These are phyloP conservation scores for Lacanobia oleracea DNA, from an alignment of 2,888 invertebrate genomes.

Conservation along the genomic window DNA sequence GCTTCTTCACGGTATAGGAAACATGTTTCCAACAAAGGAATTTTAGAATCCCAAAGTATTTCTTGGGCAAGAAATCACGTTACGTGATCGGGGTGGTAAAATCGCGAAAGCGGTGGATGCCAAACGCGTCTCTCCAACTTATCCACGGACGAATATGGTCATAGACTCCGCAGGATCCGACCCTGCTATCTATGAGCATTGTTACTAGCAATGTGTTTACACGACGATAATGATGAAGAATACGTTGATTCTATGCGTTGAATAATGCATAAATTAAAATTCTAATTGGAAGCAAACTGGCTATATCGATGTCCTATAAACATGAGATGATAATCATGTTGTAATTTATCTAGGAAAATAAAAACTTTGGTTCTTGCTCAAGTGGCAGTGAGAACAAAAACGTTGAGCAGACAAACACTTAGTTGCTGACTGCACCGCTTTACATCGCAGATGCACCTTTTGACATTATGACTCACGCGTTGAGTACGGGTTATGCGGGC, in stretches of 20 bases:
- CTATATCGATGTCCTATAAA: conserved; percentile 38
- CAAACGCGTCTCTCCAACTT: conserved; percentile 75
- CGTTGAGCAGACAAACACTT: conserved; percentile 28
- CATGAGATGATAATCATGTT: conserved; percentile 46
- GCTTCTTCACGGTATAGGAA: conserved; percentile 61
- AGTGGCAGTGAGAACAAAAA: conserved; percentile 21
- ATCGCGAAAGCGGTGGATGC: conserved; percentile 72
- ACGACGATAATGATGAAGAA: conserved; percentile 59
- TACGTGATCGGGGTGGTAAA: conserved; percentile 80
- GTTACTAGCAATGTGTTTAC: conserved; percentile 62
- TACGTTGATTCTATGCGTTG: conserved; percentile 41
- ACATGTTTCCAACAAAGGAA: conserved; percentile 75
- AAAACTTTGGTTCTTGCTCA: conserved; percentile 20
- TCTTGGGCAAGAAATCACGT: conserved; percentile 75
- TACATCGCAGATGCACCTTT: conserved; percentile 64
- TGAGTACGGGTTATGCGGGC: conserved; percentile 62
- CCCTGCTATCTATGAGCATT: conserved; percentile 65
- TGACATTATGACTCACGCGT: conserved; percentile 61
- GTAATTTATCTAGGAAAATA: conserved; percentile 25
- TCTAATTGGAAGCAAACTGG: conserved; percentile 49
- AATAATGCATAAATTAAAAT: conserved; percentile 59
- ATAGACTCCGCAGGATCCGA: conserved; percentile 70
- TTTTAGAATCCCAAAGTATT: conserved; percentile 77
- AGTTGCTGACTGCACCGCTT: conserved; percentile 57
- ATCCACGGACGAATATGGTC: conserved; percentile 77